phyloP scores from a whole-genome alignment of 2,113 vertebrate species.

The Anser cygnoides region DNA sequence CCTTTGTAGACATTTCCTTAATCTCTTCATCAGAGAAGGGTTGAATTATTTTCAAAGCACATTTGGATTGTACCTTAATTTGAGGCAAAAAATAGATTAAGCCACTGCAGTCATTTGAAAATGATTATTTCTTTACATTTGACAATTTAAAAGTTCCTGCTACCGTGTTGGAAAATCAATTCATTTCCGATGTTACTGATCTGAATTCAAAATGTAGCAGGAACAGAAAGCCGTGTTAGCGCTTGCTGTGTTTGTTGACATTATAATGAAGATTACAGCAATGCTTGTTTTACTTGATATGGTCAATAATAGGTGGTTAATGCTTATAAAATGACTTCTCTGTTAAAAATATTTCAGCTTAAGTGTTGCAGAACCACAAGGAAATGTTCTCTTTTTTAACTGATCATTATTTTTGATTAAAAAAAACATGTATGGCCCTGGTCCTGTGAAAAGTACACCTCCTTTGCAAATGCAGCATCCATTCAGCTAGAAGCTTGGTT shows the following conservation, averaged over 20 bases:
- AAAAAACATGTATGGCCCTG: background rate
- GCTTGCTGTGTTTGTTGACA: background rate
- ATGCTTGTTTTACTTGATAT: background rate
- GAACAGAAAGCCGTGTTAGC: background rate
- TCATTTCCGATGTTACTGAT: background rate
- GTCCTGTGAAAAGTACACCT: background rate
- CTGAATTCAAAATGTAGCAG: background rate
- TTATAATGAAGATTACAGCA: background rate
- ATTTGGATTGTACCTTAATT: background rate
- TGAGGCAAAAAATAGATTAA: background rate
- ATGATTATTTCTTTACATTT: background rate
- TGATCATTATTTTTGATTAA: no score
- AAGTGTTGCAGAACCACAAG: background rate
- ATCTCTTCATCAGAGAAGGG: background rate
- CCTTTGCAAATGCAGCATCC: background rate
- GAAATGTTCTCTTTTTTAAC: background rate
- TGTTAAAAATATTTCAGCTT: background rate
- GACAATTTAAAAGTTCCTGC: background rate
- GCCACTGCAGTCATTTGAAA: background rate
- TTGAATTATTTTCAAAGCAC: background rate
- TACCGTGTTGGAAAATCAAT: background rate
- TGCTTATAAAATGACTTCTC: background rate
- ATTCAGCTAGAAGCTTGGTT: background rate
- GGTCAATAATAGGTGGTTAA: background rate
- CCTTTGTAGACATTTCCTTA: background rate